Evolutionary conservation across 2,113 vertebrate species (phyloP), one percentile per base, ranked within the genome.

Genomic region (Acinonyx jubatus): DNA sequence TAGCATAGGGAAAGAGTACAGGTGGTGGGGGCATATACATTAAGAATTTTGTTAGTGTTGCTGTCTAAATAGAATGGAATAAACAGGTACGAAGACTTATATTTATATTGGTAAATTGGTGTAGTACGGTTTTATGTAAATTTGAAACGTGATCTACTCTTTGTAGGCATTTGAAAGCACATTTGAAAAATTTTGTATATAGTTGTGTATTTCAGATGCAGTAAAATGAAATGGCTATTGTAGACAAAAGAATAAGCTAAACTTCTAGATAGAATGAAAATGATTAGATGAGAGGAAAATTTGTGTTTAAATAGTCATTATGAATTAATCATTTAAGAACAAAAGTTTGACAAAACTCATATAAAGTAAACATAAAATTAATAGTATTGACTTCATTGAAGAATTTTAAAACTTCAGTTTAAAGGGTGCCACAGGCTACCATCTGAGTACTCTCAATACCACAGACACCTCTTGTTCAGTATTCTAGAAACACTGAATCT

Each of bases 11-110:
- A 69, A 82, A 69, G 57, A 78, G 18, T 89, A 33, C 19, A 96
- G 66, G 41, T 82, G 38, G n/a, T 68, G 55, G 71, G 81, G 27
- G 14, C 19, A 45, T 69, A 41, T 87, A 41, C 52, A 18, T 89
- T 91, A 92, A 81, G 52, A 92, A 81, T 91, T 87, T 90, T 93
- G 85, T 97, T 97, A 96, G 92, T 96, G 36, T 97, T 97, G 76
- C 81, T 97, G 55, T 88, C 76, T 95, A 93, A 91, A 78, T 82
- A 92, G 94, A 94, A 89, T 88, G 74, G 21, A 89, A 91, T 97
- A 94, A 98, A 97, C 18, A 96, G 91, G 50, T 97, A 69, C 92
- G 66, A 95, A 97, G 74, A 87, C 36, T 69, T 68, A 66, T 71
- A 63, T 73, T 92, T 94, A 91, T 96, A 89, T 91, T 94, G 93